phyloP scores from a whole-genome alignment of 1,140 invertebrate genomes.

The Hypothenemus hampei region DNA sequence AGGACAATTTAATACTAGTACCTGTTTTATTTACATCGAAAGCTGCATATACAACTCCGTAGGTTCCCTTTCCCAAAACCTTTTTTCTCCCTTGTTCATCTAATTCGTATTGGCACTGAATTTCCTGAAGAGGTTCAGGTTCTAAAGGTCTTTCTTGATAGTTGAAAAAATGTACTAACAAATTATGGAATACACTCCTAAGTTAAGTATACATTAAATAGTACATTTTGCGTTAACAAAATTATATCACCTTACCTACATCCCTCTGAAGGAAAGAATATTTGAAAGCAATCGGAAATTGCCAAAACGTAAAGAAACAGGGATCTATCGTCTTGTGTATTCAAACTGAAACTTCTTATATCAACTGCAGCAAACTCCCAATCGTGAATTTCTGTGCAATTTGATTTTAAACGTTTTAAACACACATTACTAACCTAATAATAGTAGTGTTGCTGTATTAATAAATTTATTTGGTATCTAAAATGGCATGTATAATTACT shows the following conservation, averaged over 20 bases:
- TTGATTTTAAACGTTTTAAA: slow-evolving; percentile 67
- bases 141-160: slow-evolving; percentile 82
- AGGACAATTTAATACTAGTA: background rate
- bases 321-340: slow-evolving; percentile 93
- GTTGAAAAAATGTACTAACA: slow-evolving; percentile 77
- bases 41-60: slow-evolving; percentile 93
- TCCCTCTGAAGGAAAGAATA: slow-evolving; percentile 88
- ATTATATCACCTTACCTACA: slow-evolving; percentile 53
- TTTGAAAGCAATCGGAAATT: slow-evolving; percentile 98
- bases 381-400: slow-evolving; percentile 81
- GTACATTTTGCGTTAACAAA: too few relatives aligned
- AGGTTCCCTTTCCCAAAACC: slow-evolving; percentile 92
- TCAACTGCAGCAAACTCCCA: slow-evolving; percentile 90
- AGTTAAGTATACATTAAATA: slow-evolving; percentile 43
- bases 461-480: background rate
- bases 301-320: slow-evolving; percentile 97
- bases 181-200: slow-evolving; percentile 76
- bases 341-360: slow-evolving; percentile 90
- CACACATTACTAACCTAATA: slow-evolving; percentile 73
- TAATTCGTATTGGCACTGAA: slow-evolving; percentile 79
- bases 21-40: slow-evolving; percentile 90
- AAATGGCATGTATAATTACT: slow-evolving; percentile 16
- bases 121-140: slow-evolving; percentile 58
- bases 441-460: background rate
- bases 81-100: slow-evolving; percentile 86